Percentiles rank a stretch among this genome's conserved stretches.
Conservation (phyloP, 30 jellyfish, hydroid and myxozoan genomes). For the Turritopsis dohrnii region DNA sequence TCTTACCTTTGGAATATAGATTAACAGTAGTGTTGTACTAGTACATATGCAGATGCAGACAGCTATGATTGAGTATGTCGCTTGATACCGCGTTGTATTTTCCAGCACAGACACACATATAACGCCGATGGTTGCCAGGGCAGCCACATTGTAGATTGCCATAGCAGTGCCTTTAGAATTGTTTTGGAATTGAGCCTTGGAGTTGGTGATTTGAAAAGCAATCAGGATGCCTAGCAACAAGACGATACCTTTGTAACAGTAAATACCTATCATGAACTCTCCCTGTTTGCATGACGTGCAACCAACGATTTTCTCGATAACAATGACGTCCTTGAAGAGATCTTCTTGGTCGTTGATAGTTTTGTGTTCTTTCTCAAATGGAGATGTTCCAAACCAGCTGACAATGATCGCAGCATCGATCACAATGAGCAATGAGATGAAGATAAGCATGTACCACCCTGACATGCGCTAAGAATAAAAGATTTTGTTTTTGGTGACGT, state of each 20-base stretch:
- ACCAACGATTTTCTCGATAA: constrained; percentile 23
- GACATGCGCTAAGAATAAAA: constrained; percentile 10
- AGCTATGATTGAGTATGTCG: constrained; percentile 57
- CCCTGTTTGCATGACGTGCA: constrained; percentile 24
- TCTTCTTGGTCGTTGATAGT: constrained; percentile 13
- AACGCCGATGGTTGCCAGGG: constrained; percentile 81
- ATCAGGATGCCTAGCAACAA: constrained; percentile 70
- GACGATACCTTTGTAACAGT: constrained; percentile 54
- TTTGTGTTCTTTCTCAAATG: not conserved
- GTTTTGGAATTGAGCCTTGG: constrained; percentile 57
- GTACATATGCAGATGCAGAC: constrained; percentile 80
- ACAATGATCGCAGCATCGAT: constrained; percentile 1
- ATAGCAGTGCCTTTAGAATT: constrained; percentile 78
- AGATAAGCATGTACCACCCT: constrained; percentile 15
- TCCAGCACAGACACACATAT: constrained; percentile 69
- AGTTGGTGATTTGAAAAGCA: constrained; percentile 78
- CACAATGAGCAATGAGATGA: constrained; percentile 11
- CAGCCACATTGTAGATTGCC: constrained; percentile 91
- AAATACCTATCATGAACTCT: constrained; percentile 32
- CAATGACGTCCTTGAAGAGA: constrained; percentile 21
- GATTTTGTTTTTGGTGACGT: too few relatives aligned
- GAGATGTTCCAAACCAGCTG: constrained; percentile 27
- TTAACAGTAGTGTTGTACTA: constrained; percentile 80
- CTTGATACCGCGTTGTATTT: constrained; percentile 49
- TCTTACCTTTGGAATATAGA: constrained; percentile 81